phyloP scores from a whole-genome alignment of 2,113 vertebrate genomes.

The Platycercus adscitus region DNA sequence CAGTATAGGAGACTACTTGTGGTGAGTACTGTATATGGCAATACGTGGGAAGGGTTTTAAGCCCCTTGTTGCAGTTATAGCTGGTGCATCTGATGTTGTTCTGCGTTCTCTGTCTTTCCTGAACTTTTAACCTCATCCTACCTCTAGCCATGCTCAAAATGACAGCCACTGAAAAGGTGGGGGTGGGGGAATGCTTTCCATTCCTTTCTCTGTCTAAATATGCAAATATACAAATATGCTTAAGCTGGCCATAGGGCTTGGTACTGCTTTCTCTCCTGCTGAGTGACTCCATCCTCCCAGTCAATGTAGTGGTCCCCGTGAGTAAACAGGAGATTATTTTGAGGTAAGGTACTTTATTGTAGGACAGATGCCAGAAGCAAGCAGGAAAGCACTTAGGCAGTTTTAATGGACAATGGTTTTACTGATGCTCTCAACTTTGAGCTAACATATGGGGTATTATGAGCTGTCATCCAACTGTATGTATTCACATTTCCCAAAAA shows the following conservation, averaged over 20 bases:
- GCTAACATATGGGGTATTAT: background rate
- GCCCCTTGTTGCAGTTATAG: background rate
- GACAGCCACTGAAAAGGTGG: background rate
- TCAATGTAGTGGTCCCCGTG: background rate
- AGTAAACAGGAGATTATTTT: background rate
- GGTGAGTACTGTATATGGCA: background rate
- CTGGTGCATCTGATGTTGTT: background rate
- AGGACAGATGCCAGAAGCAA: background rate
- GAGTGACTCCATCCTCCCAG: background rate
- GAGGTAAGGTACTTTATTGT: background rate
- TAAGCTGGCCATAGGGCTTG: background rate
- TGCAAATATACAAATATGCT: conserved; percentile 34
- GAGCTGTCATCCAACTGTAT: background rate
- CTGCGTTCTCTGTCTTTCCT: background rate
- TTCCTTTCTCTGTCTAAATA: conserved; percentile 50
- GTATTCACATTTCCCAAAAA: background rate
- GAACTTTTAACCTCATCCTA: conserved; percentile 62
- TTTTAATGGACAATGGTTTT: background rate
- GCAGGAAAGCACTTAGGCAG: background rate
- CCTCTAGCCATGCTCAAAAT: conserved; percentile 52
- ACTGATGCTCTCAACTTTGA: background rate
- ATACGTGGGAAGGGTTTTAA: background rate
- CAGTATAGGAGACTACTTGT: background rate
- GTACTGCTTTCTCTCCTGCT: background rate
- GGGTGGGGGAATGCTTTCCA: background rate